Evolutionary conservation across 2,113 vertebrate genomes (phyloP).

Genomic region (Rhinichthys klamathensis): DNA sequence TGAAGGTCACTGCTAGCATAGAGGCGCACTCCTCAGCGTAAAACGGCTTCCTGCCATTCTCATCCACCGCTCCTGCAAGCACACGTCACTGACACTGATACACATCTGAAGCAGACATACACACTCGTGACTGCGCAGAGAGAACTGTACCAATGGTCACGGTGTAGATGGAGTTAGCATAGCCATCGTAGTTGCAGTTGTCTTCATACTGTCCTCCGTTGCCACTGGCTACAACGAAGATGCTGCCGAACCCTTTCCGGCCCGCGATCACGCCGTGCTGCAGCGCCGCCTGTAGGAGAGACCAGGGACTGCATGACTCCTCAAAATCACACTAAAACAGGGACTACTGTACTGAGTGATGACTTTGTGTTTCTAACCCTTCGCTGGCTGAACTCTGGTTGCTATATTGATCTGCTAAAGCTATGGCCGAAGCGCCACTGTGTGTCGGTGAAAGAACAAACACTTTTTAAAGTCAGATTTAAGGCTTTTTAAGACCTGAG

Average conservation of each 20-base stretch:
- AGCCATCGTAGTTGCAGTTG: constrained; percentile 98
- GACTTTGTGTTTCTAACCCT: too few relatives aligned
- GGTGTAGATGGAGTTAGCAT: constrained; percentile 98
- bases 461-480: too few relatives aligned
- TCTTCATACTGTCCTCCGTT: constrained; percentile 92
- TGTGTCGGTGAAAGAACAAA: background rate
- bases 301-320: too few relatives aligned
- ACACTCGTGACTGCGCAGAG: background rate
- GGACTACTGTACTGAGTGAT: too few relatives aligned
- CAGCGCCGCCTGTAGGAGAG: constrained; percentile 80
- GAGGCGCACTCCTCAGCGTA: constrained; percentile 95
- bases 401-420: background rate
- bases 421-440: background rate
- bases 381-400: too few relatives aligned
- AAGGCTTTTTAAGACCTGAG: too few relatives aligned
- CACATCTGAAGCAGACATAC: too few relatives aligned
- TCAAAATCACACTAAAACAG: background rate
- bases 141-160: constrained; percentile 86
- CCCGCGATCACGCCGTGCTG: constrained; percentile 95
- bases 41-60: constrained; percentile 90
- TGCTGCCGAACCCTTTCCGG: constrained; percentile 91
- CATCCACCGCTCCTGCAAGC: constrained; percentile 88
- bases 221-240: constrained; percentile 97
- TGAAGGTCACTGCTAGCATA: constrained; percentile 97
- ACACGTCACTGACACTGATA: background rate